Conservation (phyloP, 2,113 vertebrate species). For the Ammodramus savannarum region DNA sequence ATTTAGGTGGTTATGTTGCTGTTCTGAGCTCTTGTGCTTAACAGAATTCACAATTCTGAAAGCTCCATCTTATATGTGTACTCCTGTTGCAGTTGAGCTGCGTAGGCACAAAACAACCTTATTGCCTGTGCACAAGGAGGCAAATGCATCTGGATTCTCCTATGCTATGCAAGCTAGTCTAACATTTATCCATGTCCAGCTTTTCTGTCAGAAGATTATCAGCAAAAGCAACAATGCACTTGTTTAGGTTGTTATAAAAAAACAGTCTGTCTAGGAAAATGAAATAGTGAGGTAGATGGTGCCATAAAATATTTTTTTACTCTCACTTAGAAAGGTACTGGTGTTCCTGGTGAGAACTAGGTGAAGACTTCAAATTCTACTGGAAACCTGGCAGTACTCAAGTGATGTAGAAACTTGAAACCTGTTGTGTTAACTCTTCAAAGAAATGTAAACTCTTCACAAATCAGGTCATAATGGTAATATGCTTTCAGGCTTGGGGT, state of each 20-base stretch:
- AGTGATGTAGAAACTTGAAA: not conserved
- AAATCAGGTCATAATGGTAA: not conserved
- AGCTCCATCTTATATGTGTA: not conserved
- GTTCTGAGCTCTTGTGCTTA: not conserved
- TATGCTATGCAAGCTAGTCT: not conserved
- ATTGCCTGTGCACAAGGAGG: not conserved
- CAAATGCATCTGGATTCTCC: not conserved
- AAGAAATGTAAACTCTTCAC: not conserved
- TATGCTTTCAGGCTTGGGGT: not conserved
- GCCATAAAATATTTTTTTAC: not conserved
- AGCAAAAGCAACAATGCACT: not conserved
- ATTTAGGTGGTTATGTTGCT: not conserved
- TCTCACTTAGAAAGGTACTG: not conserved
- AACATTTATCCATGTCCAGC: not conserved
- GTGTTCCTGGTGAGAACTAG: not conserved
- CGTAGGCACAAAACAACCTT: not conserved
- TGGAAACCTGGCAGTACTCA: not conserved
- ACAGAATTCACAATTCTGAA: not conserved
- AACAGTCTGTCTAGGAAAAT: not conserved
- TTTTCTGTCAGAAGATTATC: not conserved
- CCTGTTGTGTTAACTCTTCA: not conserved
- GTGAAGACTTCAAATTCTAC: not conserved
- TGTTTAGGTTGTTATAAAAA: not conserved
- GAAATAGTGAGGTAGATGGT: not conserved
- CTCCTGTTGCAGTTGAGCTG: not conserved